A percentile compares a stretch with the other conserved stretches of the same genome.
Conservation (phyloP, 1,140 invertebrate genomes). For the Brachionus plicatilis region DNA sequence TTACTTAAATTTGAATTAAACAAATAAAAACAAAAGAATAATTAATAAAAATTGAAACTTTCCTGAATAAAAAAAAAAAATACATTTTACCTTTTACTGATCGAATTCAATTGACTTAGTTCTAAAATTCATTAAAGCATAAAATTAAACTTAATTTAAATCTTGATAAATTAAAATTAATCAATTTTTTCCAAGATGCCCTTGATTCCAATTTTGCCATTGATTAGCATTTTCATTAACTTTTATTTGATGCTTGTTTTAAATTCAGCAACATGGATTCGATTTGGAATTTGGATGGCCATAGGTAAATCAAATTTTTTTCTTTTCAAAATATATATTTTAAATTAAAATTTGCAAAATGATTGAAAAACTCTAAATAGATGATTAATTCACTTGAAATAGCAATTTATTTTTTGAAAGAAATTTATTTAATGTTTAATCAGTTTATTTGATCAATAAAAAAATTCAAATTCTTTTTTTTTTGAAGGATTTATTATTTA, state of each 20-base stretch:
- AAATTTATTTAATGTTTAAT: too few relatives aligned
- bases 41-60: not conserved
- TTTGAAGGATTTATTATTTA: constrained; percentile 72
- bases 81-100: not conserved
- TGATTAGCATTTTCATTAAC: constrained; percentile 76
- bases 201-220: constrained; percentile 74
- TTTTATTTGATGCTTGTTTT: constrained; percentile 80
- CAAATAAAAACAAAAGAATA: too few relatives aligned
- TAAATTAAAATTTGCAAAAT: not conserved
- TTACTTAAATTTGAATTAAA: too few relatives aligned
- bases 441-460: too few relatives aligned
- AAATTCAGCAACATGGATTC: constrained; percentile 73
- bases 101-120: constrained; percentile 10
- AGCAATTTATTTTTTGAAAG: too few relatives aligned
- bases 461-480: too few relatives aligned
- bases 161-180: too few relatives aligned
- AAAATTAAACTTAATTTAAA: not conserved
- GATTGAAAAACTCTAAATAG: not conserved
- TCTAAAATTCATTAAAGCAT: not conserved
- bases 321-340: not conserved
- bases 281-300: constrained; percentile 78
- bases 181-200: constrained; percentile 63
- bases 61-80: not conserved
- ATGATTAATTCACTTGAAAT: too few relatives aligned
- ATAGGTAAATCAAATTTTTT: constrained; percentile 48